phyloP scores from a whole-genome alignment of 2,797 vertebrate species.

The Leptodactylus fallax region DNA sequence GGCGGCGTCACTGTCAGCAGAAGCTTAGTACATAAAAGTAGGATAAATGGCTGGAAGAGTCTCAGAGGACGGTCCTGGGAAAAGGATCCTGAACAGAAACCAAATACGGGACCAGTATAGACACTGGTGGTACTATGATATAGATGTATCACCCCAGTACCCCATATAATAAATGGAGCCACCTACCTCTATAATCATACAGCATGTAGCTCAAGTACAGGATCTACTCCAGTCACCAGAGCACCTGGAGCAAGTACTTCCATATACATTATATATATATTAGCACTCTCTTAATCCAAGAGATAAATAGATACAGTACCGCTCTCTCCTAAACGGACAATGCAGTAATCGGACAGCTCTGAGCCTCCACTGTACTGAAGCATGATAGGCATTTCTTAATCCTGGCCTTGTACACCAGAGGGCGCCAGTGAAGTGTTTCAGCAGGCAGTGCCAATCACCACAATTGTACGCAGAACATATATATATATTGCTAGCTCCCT shows the following conservation, averaged over 20 bases:
- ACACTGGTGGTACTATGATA: neutral
- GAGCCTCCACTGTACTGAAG: neutral
- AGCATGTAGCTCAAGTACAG: neutral
- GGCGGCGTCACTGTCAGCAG: neutral
- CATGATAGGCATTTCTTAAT: neutral
- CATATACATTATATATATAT: neutral
- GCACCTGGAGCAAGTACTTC: neutral
- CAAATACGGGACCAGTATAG: neutral
- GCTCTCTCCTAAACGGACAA: too few species aligned
- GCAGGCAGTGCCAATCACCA: neutral
- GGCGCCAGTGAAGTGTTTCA: neutral
- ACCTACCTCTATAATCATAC: neutral
- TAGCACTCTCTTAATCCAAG: neutral
- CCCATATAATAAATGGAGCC: neutral
- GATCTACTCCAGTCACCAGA: neutral
- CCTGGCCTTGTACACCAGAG: neutral
- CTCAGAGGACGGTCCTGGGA: neutral
- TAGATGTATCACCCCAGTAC: neutral
- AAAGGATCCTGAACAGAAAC: neutral
- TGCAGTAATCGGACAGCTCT: neutral
- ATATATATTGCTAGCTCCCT: conserved; percentile 13
- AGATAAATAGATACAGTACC: neutral
- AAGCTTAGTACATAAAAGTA: neutral
- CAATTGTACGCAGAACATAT: neutral
- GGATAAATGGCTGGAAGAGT: neutral